Evolutionary conservation across 1,140 invertebrate genomes (phyloP), one percentile per base, ranked within the genome.

Genomic region (Galleria mellonella): DNA sequence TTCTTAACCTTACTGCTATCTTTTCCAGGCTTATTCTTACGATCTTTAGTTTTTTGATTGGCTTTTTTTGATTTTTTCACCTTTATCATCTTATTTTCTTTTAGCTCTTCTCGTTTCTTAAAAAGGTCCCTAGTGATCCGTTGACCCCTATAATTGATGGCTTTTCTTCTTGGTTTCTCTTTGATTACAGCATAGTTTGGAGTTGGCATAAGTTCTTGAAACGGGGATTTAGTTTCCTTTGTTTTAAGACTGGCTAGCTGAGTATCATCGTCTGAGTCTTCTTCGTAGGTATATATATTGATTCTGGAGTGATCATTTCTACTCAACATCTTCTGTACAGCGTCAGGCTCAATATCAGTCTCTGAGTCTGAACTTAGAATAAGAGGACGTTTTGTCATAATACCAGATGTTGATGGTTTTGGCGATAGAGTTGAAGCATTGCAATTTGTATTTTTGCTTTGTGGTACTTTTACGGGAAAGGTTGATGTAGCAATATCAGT

Each of bases 121-220:
- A 55, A 60, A 37, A 59, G 48, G 38, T 54, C 47, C 48, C 51
- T 54, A 30, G 32, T 32, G 37, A 51, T 49, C 32, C 30, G 32
- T 39, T 50, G 52, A 30, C 49, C 57, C 5, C 43, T 55, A 38
- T 60, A 60, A 50, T 60, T 60, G 8, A 55, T 42, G 40, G 48
- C 57, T 43, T 55, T 59, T 39, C 41, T 28, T 15, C 57, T 36
- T 43, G 49, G 48, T 32, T 9, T 23, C 32, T 32, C 12, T 9
- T 59, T 59, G 13, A 43, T 45, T 8, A 0, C 40, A 36, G 51
- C 56, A 31, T 54, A 59, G 27, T 59, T 59, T 35, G 56, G 56
- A 45, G 56, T 59, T 30, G 56, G 51, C 31, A 59, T 35, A 41
- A 51, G 41, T 13, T 2, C 9, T 14, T 53, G 42, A 52, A 61